Base-by-base conservation (phyloP, 2,888 invertebrate genomes). In the Nemotelus nigrinus region DNA sequence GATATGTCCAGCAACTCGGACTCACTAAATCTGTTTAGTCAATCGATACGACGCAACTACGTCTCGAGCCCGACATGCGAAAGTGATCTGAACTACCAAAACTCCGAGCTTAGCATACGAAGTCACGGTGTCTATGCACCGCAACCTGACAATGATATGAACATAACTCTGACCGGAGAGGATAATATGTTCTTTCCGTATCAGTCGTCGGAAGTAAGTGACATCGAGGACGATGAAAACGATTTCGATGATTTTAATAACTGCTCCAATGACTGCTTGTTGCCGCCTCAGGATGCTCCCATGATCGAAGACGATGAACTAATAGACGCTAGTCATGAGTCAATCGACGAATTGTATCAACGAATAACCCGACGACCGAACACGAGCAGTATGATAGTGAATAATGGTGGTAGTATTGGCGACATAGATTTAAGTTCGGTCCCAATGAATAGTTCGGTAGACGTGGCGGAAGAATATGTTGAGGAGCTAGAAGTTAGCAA, bases 271-370 rank as follows among this genome's bases (percentile, higher is more conserved):
- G 83, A 82, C 64, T 81, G 79, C 78, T 78, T 80, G 72, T 77
- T 76, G 78, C 78, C 74, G 72, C 71, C 58, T 25, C 72, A 45
- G 3, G 72, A 57, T 3, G 58, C 45, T 2, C n/a, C 45, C 5
- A 44, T 58, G 6, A 48, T 60, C 5, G 76, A 76, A 41, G 68
- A 78, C 44, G 58, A 53, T 43, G 43, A 78, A 25, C 25, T 64
- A 43, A 41, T 76, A 45, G 67, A 79, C 48, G 82, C 82, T 43
- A 84, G 85, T 78, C 85, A 86, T 72, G 82, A 84, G 44, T 87
- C 87, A 7, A 87, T 93, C 71, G 93, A 93, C 82, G 92, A 92
- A 83, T 86, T 93, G 6, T 93, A 93, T 83, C 92, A 93, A 81
- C 92, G 92, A 82, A 93, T 93, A 79, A 87, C 86, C 50, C 82